Evolutionary conservation across 2,888 invertebrate genomes (phyloP).

Genomic region (Chironomus riparius): DNA sequence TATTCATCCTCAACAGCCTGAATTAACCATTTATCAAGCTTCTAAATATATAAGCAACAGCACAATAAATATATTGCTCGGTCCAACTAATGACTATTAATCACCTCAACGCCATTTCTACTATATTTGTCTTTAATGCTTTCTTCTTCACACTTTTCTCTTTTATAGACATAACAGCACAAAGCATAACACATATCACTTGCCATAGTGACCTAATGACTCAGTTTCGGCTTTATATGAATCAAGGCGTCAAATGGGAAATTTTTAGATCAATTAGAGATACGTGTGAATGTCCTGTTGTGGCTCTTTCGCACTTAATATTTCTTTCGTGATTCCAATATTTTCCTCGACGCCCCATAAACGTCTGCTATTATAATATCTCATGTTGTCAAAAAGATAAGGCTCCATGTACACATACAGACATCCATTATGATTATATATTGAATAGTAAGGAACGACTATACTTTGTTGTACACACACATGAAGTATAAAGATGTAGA

Average conservation of each 20-base stretch:
- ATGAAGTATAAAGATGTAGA: neutral
- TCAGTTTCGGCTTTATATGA: neutral
- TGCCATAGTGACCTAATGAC: neutral
- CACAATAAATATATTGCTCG: too few relatives aligned
- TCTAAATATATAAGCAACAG: too few relatives aligned
- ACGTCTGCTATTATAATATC: neutral
- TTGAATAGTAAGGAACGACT: neutral
- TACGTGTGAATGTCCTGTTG: neutral
- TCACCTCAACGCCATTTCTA: conserved; percentile 22
- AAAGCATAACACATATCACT: neutral
- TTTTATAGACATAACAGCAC: neutral
- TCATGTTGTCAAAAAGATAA: neutral
- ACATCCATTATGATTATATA: neutral
- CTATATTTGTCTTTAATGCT: neutral
- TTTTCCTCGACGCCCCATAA: neutral
- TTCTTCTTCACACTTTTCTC: neutral
- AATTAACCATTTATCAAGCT: too few relatives aligned
- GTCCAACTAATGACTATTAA: conserved; percentile 1
- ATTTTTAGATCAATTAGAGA: conserved; percentile 18
- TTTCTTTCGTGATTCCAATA: neutral
- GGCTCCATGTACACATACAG: neutral
- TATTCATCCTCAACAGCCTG: too few relatives aligned
- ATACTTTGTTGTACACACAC: neutral
- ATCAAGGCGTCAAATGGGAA: neutral
- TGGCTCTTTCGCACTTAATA: neutral